Evolutionary conservation across 2,888 invertebrate genomes (phyloP).

Genomic region (Acanthopleura granulata): DNA sequence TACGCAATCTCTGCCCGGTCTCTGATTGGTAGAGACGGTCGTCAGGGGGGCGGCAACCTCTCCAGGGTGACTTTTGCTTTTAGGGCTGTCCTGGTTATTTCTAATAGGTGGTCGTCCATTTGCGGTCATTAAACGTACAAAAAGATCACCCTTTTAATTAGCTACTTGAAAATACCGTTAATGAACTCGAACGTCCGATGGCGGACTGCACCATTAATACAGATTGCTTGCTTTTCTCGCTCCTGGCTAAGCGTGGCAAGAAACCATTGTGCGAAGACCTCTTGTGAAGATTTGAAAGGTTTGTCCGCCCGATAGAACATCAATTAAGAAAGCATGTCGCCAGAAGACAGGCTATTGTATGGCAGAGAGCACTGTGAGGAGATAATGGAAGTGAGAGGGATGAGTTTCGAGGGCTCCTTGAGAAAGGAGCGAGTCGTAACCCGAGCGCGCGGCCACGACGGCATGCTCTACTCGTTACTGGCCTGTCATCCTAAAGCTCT

Average conservation of each 20-base stretch:
- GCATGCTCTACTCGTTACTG: no score
- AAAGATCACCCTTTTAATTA: constrained; percentile 20
- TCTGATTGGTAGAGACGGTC: neutral
- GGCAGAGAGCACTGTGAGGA: no score
- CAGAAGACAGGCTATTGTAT: no score
- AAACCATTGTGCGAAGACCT: constrained; percentile 5
- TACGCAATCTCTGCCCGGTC: constrained; percentile 4
- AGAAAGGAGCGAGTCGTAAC: no score
- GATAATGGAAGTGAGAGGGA: no score
- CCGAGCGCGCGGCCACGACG: no score
- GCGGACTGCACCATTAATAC: neutral
- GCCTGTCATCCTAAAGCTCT: no score
- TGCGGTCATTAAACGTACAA: constrained; percentile 18
- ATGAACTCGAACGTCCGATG: constrained; percentile 6
- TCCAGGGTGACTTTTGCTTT: constrained; percentile 8
- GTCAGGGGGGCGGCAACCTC: neutral
- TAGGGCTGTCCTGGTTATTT: constrained; percentile 11
- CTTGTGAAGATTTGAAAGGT: constrained; percentile 14
- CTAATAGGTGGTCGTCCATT: constrained; percentile 9
- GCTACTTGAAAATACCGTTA: constrained; percentile 13
- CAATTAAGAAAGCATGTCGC: neutral
- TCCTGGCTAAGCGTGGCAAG: constrained; percentile 7
- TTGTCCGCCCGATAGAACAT: constrained; percentile 11
- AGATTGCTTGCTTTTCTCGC: constrained; percentile 12
- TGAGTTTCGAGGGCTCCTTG: no score